Base-by-base conservation (phyloP, 2,888 invertebrate genomes). In the Cephus pygmeus region DNA sequence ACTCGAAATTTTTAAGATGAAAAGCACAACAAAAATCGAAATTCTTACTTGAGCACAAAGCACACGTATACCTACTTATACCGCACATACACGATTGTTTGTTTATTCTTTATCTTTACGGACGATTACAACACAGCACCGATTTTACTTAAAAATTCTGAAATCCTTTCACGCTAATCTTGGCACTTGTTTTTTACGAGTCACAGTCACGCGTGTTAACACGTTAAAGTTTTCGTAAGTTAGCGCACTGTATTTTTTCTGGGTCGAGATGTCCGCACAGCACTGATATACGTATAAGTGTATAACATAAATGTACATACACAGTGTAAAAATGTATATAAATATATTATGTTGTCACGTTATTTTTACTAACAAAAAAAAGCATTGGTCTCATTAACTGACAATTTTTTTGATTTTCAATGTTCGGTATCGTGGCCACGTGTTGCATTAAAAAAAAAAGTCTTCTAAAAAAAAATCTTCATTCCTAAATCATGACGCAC, bases 191-290 rank as follows among this genome's bases (percentile, higher is more conserved):
- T 56, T 56, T 0, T 56, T 2, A 56, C 56, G 56, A 56, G 56
- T 56, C 56, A 23, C 23, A 23, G 56, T 56, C 56, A 56, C 23
- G 23, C 23, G 40, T 56, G 40, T 56, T 56, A 23, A 9, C 15
- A 56, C 40, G 23, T 56, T 56, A 56, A 56, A 56, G 23, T 56
- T 56, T 56, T 56, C 23, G 56, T 56, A 56, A 56, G 56, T 56
- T 23, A 56, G 56, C 56, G 56, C 56, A 56, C 56, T 56, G 56
- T 23, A 23, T 56, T 23, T 56, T 56, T 85, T 81, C 84, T 84
- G 78, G 81, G 83, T 85, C 82, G 79, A 85, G 85, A 87, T 88
- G 87, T 87, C 87, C 87, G 89, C 89, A 90, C 89, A 87, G 88
- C 89, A 90, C 89, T 85, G 86, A 88, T 80, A 23, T 56, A 56